These are phyloP conservation scores for Gadopsis bispinosus DNA, from an alignment of 2,797 vertebrate genomes.

Conservation along the genomic window DNA sequence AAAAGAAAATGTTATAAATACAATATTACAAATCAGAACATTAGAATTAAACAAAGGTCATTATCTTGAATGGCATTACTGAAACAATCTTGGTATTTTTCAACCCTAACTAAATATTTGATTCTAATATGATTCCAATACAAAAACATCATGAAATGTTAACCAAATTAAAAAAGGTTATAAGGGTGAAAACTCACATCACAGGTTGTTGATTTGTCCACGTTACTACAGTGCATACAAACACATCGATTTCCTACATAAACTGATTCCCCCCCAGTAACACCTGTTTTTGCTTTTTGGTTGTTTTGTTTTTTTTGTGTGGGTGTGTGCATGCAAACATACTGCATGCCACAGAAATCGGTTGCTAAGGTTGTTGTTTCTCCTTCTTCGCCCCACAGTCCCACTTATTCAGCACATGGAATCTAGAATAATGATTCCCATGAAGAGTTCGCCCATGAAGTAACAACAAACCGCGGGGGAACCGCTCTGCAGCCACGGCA, in stretches of 20 bases:
- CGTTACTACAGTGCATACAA: not conserved
- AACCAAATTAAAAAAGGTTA: not conserved
- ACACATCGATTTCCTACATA: not conserved
- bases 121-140: not conserved
- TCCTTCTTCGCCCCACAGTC: slow-evolving; percentile 64
- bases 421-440: slow-evolving; percentile 87
- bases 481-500: slow-evolving; percentile 45
- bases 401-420: slow-evolving; percentile 88
- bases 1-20: not conserved
- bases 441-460: slow-evolving; percentile 84
- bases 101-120: not conserved
- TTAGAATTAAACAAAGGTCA: not conserved
- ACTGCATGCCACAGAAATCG: not conserved
- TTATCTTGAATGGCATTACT: not conserved
- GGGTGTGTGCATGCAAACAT: not conserved
- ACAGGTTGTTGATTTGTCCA: not conserved
- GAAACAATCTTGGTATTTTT: not conserved
- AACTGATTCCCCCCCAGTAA: not conserved
- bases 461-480: slow-evolving; percentile 48
- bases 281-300: no score
- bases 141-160: not conserved
- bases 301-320: not conserved
- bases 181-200: not conserved
- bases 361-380: slow-evolving; percentile 14
- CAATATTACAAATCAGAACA: not conserved